These are phyloP conservation scores for Macropis europaea DNA, from an alignment of 2,888 invertebrate genomes.

Conservation along the genomic window DNA sequence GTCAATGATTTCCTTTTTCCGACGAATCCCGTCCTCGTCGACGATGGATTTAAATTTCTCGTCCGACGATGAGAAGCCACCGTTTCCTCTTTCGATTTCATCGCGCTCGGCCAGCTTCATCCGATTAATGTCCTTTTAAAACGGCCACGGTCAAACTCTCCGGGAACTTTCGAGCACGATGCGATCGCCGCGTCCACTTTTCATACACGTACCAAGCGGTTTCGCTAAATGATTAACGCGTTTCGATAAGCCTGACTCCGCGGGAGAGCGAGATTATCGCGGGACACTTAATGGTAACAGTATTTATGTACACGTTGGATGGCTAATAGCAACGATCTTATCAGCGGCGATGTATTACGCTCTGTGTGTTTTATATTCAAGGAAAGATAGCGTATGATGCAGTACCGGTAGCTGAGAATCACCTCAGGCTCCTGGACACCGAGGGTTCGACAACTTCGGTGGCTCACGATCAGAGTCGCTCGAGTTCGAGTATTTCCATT, in stretches of 20 bases:
- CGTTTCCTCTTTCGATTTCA: slow-evolving; percentile 6
- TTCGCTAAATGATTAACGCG: slow-evolving; percentile 19
- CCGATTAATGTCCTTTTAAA: slow-evolving; percentile 36
- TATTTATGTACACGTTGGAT: slow-evolving; percentile 3
- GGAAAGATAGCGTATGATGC: too few relatives aligned
- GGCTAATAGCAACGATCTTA: too few relatives aligned
- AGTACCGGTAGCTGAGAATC: too few relatives aligned
- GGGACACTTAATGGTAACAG: slow-evolving; percentile 3
- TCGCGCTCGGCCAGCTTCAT: slow-evolving; percentile 16
- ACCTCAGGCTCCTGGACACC: too few relatives aligned
- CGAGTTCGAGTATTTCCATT: too few relatives aligned
- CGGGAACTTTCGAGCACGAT: slow-evolving; percentile 1
- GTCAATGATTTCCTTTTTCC: not conserved
- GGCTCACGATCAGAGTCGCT: too few relatives aligned
- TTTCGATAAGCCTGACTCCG: not conserved
- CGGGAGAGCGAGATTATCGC: not conserved
- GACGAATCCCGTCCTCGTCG: not conserved
- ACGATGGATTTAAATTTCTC: slow-evolving; percentile 29
- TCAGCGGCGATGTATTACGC: too few relatives aligned
- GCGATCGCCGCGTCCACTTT: not conserved
- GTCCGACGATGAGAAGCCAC: not conserved
- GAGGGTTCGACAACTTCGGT: too few relatives aligned
- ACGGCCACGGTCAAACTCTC: slow-evolving; percentile 10
- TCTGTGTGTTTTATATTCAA: too few relatives aligned
- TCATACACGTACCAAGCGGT: slow-evolving; percentile 2